A percentile compares a stretch with the other conserved stretches of the same genome.
Evolutionary conservation across 1,140 invertebrate genomes (phyloP).

Genomic region (Drosophila pruinosa): DNA sequence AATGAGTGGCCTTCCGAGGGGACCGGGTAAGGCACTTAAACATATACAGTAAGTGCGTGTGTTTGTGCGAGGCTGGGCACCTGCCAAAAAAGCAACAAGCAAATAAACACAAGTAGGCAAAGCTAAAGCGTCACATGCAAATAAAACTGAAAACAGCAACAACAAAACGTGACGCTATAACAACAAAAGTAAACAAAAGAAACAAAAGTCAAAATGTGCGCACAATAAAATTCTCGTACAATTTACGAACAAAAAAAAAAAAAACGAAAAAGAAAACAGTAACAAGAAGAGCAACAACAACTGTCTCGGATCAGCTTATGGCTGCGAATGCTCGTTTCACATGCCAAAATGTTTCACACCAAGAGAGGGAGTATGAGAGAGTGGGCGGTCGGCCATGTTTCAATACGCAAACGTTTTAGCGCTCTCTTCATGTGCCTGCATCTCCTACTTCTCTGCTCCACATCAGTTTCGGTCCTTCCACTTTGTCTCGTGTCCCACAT

Average conservation of each 20-base stretch:
- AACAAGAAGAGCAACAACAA: conserved; percentile 18
- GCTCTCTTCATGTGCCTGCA: conserved; percentile 4
- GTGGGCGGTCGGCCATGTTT: conserved; percentile 27
- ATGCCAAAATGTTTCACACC: conserved; percentile 32
- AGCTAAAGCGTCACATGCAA: conserved; percentile 33
- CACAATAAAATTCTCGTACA: conserved; percentile 28
- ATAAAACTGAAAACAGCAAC: conserved; percentile 31
- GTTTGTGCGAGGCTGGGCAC: conserved; percentile 17
- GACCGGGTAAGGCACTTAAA: not conserved
- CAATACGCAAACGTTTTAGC: conserved; percentile 37
- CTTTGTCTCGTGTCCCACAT: conserved; percentile 44
- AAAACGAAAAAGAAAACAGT: conserved; percentile 1
- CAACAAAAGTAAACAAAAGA: conserved; percentile 33
- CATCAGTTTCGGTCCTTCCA: conserved; percentile 22
- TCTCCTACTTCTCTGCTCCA: conserved; percentile 1
- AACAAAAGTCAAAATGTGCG: conserved; percentile 39
- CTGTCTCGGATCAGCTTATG: conserved; percentile 5
- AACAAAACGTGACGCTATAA: conserved; percentile 46
- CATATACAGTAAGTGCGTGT: not conserved
- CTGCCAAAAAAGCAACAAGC: conserved; percentile 60
- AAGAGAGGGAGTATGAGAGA: not conserved
- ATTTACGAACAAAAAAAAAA: conserved; percentile 19
- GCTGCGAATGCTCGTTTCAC: conserved; percentile 37
- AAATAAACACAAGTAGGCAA: conserved; percentile 35
- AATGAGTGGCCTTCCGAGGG: conserved; percentile 31